Evolutionary conservation across 2,113 vertebrate species (phyloP).

Genomic region (Mormoops blainvillei): DNA sequence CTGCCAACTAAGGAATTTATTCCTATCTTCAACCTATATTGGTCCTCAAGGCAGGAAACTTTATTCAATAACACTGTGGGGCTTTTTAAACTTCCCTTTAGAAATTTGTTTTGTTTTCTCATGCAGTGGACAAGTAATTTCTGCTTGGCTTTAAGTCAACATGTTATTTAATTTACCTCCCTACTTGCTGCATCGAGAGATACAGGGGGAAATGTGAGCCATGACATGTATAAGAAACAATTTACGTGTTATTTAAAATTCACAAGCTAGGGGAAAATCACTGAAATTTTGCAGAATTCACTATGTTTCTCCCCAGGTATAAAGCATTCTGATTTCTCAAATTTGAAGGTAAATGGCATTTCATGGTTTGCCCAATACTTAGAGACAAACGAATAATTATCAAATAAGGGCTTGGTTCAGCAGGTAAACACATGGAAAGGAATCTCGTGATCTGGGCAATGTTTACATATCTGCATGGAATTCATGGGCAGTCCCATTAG

Average conservation of each 20-base stretch:
- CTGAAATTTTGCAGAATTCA: background rate
- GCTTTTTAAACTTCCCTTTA: background rate
- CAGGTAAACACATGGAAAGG: background rate
- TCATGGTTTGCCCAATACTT: background rate
- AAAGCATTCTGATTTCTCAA: background rate
- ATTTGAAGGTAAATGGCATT: background rate
- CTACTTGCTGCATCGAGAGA: background rate
- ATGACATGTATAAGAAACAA: background rate
- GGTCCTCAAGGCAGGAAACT: background rate
- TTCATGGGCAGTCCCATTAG: background rate
- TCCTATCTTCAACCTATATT: slow-evolving; percentile 4
- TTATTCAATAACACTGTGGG: background rate
- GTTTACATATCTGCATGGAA: background rate
- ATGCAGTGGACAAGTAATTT: background rate
- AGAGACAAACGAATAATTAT: background rate
- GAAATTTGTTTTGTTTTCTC: background rate
- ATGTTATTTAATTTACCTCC: background rate
- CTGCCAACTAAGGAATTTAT: background rate
- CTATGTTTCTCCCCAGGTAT: background rate
- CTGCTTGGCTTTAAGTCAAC: slow-evolving; percentile 5
- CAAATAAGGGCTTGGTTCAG: background rate
- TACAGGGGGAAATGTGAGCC: background rate
- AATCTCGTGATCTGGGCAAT: background rate
- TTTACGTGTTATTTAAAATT: slow-evolving; percentile 11
- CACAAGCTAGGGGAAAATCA: background rate